phyloP scores from a whole-genome alignment of 2,888 invertebrate species.

The Cinara cedri region DNA sequence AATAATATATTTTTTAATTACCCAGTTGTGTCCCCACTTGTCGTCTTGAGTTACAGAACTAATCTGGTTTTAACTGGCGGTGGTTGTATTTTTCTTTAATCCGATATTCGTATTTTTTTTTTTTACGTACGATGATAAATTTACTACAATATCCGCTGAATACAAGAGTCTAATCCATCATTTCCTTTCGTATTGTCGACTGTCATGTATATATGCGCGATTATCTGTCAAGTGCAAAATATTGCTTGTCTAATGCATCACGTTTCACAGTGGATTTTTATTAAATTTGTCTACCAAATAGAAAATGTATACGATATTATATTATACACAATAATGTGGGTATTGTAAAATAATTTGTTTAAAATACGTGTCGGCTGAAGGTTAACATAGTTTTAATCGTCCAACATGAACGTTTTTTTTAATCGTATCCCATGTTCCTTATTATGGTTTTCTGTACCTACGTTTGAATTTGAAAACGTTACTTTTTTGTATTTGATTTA shows the following conservation, averaged over 20 bases:
- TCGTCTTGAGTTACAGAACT: no score
- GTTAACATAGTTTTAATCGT: neutral
- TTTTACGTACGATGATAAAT: neutral
- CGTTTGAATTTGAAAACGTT: no score
- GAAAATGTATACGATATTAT: neutral
- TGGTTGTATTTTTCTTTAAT: neutral
- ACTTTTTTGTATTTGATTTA: no score
- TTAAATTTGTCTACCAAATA: neutral
- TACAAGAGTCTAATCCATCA: neutral
- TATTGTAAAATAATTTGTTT: conserved; percentile 3
- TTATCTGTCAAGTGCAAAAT: conserved; percentile 10
- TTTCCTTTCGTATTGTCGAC: neutral
- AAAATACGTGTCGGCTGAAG: neutral
- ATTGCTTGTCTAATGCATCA: conserved; percentile 1
- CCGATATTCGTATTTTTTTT: neutral
- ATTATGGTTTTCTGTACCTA: no score
- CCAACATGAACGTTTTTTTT: no score
- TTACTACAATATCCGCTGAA: neutral
- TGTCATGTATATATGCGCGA: no score
- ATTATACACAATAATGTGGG: neutral
- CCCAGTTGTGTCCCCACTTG: no score
- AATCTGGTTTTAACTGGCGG: no score
- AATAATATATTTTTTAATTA: no score
- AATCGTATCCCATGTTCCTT: no score
- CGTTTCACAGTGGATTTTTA: neutral